Evolutionary conservation across 2,797 vertebrate species (phyloP).

Genomic region (Chelidonichthys spinosus): DNA sequence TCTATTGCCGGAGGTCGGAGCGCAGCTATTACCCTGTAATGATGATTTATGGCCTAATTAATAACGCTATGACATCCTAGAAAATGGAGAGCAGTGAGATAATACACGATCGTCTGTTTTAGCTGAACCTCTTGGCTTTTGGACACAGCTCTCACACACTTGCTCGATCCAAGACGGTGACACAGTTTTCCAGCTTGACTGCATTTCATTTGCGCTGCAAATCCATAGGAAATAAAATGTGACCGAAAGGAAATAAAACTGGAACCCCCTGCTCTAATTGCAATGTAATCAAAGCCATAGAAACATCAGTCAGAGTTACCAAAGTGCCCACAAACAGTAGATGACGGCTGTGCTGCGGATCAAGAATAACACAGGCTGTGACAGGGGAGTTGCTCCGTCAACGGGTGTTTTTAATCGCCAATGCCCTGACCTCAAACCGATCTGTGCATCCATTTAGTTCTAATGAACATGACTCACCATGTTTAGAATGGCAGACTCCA

Average conservation of each 20-base stretch:
- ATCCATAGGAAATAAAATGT: slow-evolving; percentile 53
- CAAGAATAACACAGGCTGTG: slow-evolving; percentile 33
- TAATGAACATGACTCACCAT: slow-evolving; percentile 63
- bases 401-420: slow-evolving; percentile 27
- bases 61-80: slow-evolving; percentile 55
- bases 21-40: slow-evolving; percentile 48
- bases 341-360: slow-evolving; percentile 13
- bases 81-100: slow-evolving; percentile 47
- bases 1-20: slow-evolving; percentile 45
- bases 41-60: slow-evolving; percentile 64
- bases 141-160: slow-evolving; percentile 11
- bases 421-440: slow-evolving; percentile 46
- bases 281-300: slow-evolving; percentile 27
- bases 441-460: slow-evolving; percentile 29
- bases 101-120: slow-evolving; percentile 38
- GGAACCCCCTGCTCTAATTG: slow-evolving; percentile 26
- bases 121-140: slow-evolving; percentile 24
- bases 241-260: slow-evolving; percentile 40
- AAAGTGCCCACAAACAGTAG: slow-evolving; percentile 37
- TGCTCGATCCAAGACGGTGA: slow-evolving; percentile 28
- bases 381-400: slow-evolving; percentile 29
- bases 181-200: slow-evolving; percentile 36
- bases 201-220: slow-evolving; percentile 34
- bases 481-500: slow-evolving; percentile 47
- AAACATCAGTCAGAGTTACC: slow-evolving; percentile 32